Evolutionary conservation across 2,797 vertebrate genomes (phyloP).

Genomic region (Anableps anableps): DNA sequence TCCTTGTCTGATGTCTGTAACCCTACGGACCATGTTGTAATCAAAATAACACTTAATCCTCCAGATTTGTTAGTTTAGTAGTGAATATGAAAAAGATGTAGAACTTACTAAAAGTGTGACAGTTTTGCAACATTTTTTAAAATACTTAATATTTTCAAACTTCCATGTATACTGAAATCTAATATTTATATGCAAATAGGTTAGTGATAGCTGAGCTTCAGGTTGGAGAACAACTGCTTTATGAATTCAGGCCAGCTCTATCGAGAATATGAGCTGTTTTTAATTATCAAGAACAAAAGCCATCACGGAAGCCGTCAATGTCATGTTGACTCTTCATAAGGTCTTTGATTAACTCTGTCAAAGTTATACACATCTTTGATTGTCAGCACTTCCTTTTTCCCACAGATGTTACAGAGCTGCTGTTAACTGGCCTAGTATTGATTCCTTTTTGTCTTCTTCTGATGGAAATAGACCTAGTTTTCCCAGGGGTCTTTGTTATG

Average conservation of each 20-base stretch:
- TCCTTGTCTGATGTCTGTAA: conserved; percentile 43
- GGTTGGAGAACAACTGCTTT: not conserved
- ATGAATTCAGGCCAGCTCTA: not conserved
- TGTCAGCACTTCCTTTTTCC: not conserved
- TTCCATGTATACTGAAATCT: not conserved
- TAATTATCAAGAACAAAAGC: conserved; percentile 1
- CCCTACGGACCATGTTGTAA: conserved; percentile 5
- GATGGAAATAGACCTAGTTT: conserved; percentile 77
- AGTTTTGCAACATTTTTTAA: conserved; percentile 9
- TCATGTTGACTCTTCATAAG: conserved; percentile 40
- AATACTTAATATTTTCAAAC: not conserved
- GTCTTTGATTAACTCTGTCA: conserved; percentile 49
- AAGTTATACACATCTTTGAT: conserved; percentile 21
- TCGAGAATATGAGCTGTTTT: not conserved
- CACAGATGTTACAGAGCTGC: conserved; percentile 26
- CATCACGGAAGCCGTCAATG: conserved; percentile 25
- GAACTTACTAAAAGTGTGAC: not conserved
- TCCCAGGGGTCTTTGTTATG: conserved; percentile 55
- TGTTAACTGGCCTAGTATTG: conserved; percentile 63
- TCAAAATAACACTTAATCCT: not conserved
- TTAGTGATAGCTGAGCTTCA: not conserved
- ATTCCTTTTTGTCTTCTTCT: conserved; percentile 69
- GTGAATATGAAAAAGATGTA: not conserved
- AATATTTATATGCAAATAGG: not conserved
- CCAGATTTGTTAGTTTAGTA: not conserved